Conservation (phyloP, 2,888 invertebrate species). For the Eumerus sabulonum region DNA sequence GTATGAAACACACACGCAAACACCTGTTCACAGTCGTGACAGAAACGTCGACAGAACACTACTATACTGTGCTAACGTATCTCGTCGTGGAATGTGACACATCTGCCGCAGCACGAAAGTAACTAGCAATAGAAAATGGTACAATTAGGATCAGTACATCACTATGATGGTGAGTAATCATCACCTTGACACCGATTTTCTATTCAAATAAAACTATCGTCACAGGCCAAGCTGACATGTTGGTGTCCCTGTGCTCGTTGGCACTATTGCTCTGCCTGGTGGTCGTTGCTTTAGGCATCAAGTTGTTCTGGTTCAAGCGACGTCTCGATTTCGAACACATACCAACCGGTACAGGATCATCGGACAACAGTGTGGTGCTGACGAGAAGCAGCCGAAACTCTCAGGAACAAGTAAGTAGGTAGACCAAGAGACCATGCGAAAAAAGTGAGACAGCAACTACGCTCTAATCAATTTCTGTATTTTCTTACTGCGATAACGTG, state of each 20-base stretch:
- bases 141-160: constrained; percentile 46
- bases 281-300: constrained; percentile 77
- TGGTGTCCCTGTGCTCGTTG: constrained; percentile 52
- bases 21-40: constrained; percentile 33
- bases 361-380: constrained; percentile 42
- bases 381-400: constrained; percentile 53
- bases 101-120: constrained; percentile 12
- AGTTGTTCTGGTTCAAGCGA: constrained; percentile 80
- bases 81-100: constrained; percentile 47
- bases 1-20: constrained; percentile 15
- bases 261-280: constrained; percentile 73
- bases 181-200: neutral
- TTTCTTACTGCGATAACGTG: constrained; percentile 47
- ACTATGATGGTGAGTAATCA: constrained; percentile 26
- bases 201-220: neutral
- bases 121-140: constrained; percentile 38
- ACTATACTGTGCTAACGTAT: constrained; percentile 64
- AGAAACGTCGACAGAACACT: constrained; percentile 69
- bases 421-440: neutral
- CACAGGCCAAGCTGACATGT: constrained; percentile 45
- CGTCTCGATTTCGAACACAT: constrained; percentile 74
- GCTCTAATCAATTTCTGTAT: constrained; percentile 48
- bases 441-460: constrained; percentile 11
- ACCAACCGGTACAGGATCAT: constrained; percentile 64
- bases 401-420: constrained; percentile 57